Evolutionary conservation across 2,113 vertebrate genomes (phyloP).

Genomic region (Zapornia atra): DNA sequence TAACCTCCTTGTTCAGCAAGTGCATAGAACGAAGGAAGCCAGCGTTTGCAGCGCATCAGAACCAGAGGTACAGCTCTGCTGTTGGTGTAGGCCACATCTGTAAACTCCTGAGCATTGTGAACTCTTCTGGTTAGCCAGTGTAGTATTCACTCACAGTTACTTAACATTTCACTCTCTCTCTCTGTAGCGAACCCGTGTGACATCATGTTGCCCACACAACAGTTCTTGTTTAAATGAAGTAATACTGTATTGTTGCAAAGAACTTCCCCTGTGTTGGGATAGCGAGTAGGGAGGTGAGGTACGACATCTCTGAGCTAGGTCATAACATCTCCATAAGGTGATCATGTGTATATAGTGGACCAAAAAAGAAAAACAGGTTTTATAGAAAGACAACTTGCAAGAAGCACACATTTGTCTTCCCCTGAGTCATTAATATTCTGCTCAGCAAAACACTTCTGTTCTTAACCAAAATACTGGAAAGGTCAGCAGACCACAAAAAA

Average conservation of each 20-base stretch:
- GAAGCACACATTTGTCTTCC: neutral
- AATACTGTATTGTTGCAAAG: neutral
- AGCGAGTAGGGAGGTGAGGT: neutral
- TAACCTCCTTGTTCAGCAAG: constrained; percentile 97
- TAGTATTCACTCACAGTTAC: neutral
- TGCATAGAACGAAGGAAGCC: constrained; percentile 87
- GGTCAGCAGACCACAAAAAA: neutral
- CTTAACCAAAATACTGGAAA: neutral
- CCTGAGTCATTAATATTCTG: neutral
- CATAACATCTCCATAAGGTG: neutral
- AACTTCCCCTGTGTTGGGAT: neutral
- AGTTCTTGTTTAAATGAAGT: neutral
- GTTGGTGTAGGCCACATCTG: neutral
- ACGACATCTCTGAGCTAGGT: neutral
- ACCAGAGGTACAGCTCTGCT: constrained; percentile 66
- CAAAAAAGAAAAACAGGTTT: neutral
- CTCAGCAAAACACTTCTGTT: neutral
- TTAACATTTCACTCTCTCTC: neutral
- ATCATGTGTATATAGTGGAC: neutral
- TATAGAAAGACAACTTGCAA: neutral
- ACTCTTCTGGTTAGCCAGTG: neutral
- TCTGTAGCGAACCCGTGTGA: neutral
- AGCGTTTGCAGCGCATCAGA: constrained; percentile 53
- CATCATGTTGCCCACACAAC: neutral
- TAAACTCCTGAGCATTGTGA: neutral